These are phyloP conservation scores for Ifrita kowaldi DNA, from an alignment of 2,113 vertebrate species.

Conservation along the genomic window DNA sequence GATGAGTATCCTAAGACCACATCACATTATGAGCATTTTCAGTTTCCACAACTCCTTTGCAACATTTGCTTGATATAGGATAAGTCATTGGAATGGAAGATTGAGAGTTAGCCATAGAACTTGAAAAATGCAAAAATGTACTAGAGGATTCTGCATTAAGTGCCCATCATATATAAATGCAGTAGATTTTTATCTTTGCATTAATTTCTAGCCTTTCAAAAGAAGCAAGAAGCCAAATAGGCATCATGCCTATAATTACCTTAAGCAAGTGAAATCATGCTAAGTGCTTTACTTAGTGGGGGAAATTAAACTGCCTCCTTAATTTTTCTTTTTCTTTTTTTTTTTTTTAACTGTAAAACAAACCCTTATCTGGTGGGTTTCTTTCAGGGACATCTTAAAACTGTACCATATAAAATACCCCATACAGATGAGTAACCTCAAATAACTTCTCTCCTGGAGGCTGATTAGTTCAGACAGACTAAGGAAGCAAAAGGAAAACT, in stretches of 20 bases:
- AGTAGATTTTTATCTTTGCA: background rate
- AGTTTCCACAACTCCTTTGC: background rate
- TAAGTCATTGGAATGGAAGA: background rate
- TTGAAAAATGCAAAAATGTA: background rate
- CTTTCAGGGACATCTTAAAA: background rate
- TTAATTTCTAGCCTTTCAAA: background rate
- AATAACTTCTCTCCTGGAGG: background rate
- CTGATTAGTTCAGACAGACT: background rate
- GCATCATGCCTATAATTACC: background rate
- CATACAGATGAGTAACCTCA: background rate
- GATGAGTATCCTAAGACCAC: background rate
- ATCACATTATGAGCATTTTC: background rate
- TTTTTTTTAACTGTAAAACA: background rate
- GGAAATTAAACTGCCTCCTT: background rate
- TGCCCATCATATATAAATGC: background rate
- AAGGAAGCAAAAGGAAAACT: background rate
- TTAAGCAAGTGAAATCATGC: background rate
- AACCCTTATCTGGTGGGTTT: background rate
- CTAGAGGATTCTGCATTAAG: background rate
- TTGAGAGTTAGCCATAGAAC: background rate
- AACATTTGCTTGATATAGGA: background rate
- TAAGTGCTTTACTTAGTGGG: background rate
- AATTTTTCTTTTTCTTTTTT: background rate
- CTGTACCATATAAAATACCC: background rate
- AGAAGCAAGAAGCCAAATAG: background rate